Evolutionary conservation across 1,140 invertebrate species (phyloP).

Genomic region (Atopsyche davidsoni): DNA sequence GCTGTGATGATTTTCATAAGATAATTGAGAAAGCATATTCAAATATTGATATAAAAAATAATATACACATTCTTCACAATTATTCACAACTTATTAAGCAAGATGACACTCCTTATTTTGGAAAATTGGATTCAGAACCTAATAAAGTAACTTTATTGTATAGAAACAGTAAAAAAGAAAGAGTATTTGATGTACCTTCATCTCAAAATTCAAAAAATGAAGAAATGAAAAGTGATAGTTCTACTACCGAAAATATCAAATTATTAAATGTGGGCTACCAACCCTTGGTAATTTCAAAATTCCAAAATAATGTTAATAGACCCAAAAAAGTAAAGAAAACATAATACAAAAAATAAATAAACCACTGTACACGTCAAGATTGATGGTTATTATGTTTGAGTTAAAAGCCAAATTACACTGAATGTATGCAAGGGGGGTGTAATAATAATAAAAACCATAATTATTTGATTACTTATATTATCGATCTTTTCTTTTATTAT

Average conservation of each 20-base stretch:
- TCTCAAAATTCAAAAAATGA: neutral
- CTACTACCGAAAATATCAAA: neutral
- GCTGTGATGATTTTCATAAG: neutral
- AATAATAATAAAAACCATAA: too few relatives aligned
- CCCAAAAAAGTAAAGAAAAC: constrained; percentile 1
- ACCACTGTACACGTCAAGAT: neutral
- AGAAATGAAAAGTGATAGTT: neutral
- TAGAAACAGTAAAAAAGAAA: constrained; percentile 13
- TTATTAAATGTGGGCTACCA: neutral
- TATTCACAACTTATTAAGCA: neutral
- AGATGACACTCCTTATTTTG: neutral
- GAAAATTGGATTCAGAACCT: neutral
- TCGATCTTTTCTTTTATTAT: too few relatives aligned
- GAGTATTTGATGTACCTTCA: constrained; percentile 6
- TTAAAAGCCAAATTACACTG: too few relatives aligned
- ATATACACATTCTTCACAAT: neutral
- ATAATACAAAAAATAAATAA: constrained; percentile 4
- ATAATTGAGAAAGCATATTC: constrained; percentile 3
- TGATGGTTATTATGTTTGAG: too few relatives aligned
- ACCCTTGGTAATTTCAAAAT: neutral
- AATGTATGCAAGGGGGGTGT: too few relatives aligned
- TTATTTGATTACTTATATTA: too few relatives aligned
- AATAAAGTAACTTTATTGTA: constrained; percentile 10
- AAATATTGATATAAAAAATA: neutral
- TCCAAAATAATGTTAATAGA: constrained; percentile 5